Conservation (phyloP, 2,113 vertebrate genomes). For the Salvelinus sp. region DNA sequence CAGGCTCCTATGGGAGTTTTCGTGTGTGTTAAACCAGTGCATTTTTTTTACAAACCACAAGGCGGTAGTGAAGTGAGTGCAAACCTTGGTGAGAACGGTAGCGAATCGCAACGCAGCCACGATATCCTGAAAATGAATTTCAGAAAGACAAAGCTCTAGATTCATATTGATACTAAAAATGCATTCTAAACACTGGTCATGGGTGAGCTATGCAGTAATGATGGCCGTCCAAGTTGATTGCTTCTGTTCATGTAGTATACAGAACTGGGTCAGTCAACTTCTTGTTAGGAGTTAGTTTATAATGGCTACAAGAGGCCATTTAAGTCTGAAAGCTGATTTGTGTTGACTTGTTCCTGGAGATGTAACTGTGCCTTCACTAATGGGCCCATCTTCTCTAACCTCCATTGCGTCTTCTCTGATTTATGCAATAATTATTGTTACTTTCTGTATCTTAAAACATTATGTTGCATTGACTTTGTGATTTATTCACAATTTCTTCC, state of each 20-base stretch:
- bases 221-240: neutral
- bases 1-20: too few relatives aligned
- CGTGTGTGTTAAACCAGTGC: too few relatives aligned
- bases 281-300: neutral
- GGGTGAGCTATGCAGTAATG: neutral
- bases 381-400: neutral
- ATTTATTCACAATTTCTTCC: neutral
- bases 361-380: too few relatives aligned
- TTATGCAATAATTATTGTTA: too few relatives aligned
- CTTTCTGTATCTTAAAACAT: neutral
- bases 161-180: too few relatives aligned
- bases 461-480: neutral
- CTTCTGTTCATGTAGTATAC: neutral
- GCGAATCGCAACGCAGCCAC: too few relatives aligned
- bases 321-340: neutral
- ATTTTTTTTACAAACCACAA: too few relatives aligned
- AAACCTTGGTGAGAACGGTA: too few relatives aligned
- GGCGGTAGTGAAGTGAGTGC: too few relatives aligned
- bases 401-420: too few relatives aligned
- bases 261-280: slow-evolving; percentile 2
- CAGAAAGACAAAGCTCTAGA: neutral
- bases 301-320: neutral
- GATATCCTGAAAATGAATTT: too few relatives aligned
- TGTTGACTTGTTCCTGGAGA: neutral
- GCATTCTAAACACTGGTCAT: too few relatives aligned